A percentile compares a stretch with the other conserved stretches of the same genome.
These are phyloP conservation scores for Mohoua ochrocephala DNA, from an alignment of 2,113 vertebrate species.

Conservation along the genomic window DNA sequence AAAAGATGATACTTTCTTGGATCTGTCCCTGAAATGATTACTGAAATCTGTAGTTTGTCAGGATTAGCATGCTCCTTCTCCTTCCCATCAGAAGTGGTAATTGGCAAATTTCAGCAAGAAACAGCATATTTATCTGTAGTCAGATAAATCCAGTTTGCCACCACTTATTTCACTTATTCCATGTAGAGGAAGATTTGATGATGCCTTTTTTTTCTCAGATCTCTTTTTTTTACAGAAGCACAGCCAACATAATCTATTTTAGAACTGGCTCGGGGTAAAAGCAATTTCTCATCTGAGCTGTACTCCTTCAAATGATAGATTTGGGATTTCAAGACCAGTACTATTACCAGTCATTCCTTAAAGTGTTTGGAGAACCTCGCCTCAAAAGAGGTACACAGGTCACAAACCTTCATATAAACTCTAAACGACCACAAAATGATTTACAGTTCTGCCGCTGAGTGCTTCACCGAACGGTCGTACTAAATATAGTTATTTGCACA, in stretches of 20 bases:
- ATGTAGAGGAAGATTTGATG: not conserved
- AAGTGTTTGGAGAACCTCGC: not conserved
- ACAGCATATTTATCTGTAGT: not conserved
- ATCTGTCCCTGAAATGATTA: not conserved
- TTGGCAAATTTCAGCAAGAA: not conserved
- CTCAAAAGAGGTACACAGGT: not conserved
- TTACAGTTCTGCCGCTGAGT: not conserved
- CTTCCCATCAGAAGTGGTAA: not conserved
- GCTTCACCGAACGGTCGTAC: accelerated
- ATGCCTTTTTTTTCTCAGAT: not conserved
- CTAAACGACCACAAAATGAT: not conserved
- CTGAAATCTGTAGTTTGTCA: not conserved
- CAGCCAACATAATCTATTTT: not conserved
- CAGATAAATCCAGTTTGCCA: not conserved
- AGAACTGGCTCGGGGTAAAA: not conserved
- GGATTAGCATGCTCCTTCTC: not conserved
- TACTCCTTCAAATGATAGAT: not conserved
- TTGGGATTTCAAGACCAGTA: not conserved
- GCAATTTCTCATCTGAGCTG: not conserved
- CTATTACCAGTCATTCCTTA: not conserved
- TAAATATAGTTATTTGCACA: not conserved
- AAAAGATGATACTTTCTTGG: not conserved
- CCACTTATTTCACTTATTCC: not conserved
- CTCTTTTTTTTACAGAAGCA: not conserved
- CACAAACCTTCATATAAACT: not conserved